phyloP scores from a whole-genome alignment of 2,888 invertebrate genomes.

The Cheilosia soror region DNA sequence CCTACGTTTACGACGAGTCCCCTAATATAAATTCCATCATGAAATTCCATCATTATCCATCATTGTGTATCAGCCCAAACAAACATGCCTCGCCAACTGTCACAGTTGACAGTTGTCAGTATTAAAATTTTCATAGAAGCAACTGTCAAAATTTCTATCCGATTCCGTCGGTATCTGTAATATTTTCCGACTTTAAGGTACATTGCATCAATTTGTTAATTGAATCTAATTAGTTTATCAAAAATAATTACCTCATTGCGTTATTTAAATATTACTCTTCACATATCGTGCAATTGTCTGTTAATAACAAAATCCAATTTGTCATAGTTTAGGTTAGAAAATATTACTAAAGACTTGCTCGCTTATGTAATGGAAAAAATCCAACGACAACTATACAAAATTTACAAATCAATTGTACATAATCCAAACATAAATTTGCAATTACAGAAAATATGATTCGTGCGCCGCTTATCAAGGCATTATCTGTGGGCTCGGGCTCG shows the following conservation, averaged over 20 bases:
- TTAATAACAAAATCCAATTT: slow-evolving; percentile 17
- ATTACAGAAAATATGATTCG: slow-evolving; percentile 87
- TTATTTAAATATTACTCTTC: not conserved
- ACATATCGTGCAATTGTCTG: not conserved
- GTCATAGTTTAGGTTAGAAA: slow-evolving; percentile 66
- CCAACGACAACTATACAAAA: slow-evolving; percentile 32
- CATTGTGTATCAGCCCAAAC: slow-evolving; percentile 18
- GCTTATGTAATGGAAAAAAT: slow-evolving; percentile 76
- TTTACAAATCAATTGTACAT: slow-evolving; percentile 19
- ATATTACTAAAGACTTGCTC: slow-evolving; percentile 42
- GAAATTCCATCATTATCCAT: not conserved
- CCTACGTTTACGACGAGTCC: too few species aligned
- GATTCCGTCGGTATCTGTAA: slow-evolving; percentile 71
- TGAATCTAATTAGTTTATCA: slow-evolving; percentile 26
- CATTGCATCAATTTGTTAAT: slow-evolving; percentile 64
- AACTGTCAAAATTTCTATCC: slow-evolving; percentile 63
- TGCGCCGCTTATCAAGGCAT: slow-evolving; percentile 89
- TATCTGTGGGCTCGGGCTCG: slow-evolving; percentile 84
- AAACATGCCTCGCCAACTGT: not conserved
- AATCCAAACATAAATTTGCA: slow-evolving; percentile 11
- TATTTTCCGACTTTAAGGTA: slow-evolving; percentile 80
- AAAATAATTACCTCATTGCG: not conserved
- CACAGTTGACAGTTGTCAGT: slow-evolving; percentile 59
- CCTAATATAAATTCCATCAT: slow-evolving; percentile 36
- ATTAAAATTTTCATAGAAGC: slow-evolving; percentile 38